Evolutionary conservation across 2,113 vertebrate species (phyloP), one percentile per base, ranked within the genome.

Genomic region (Illadopsis cleaveri): DNA sequence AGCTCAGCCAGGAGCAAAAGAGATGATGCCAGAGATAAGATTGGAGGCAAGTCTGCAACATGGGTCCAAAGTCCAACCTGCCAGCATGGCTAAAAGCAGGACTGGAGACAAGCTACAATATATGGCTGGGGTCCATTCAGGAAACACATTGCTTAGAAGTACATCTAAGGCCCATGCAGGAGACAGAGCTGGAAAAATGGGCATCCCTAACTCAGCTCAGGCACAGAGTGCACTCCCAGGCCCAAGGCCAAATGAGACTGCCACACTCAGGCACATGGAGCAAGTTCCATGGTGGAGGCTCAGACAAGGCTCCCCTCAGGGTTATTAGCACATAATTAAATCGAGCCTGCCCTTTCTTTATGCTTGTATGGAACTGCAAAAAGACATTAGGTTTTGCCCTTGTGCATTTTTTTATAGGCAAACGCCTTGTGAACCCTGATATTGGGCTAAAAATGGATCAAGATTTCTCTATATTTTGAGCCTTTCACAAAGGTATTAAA

Each of bases 121-220:
- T 4, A 18, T 21, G 19, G 11, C 15, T 62, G 27, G 3, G 4
- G 2, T 50, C 6, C 18, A 30, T 25, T 47, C 51, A 62, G 35
- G 13, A 61, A 61, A 37, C 8, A 50, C 5, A 17, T 5, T 12
- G 24, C 3, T 14, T 27, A 27, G 17, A 45, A 31, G 6, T 0
- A 2, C 3, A 3, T 21, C 35, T 30, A 35, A 64, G 30, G 53
- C 2, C 6, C 3, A 0, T 38, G 28, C 11, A 70, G 15, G 3
- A 54, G 38, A 35, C 21, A 77, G 18, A 68, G 11, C 1, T 73
- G 19, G 35, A 31, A 40, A 80, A 9, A 30, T 0, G 0, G 21
- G 7, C 13, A 10, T 30, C 15, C 9, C 33, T 70, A 28, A 21
- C 1, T 9, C 24, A 48, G 6, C 14, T 66, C 20, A 81, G 44